phyloP scores from a whole-genome alignment of 2,797 vertebrate species.

The Phoeniculus purpureus region DNA sequence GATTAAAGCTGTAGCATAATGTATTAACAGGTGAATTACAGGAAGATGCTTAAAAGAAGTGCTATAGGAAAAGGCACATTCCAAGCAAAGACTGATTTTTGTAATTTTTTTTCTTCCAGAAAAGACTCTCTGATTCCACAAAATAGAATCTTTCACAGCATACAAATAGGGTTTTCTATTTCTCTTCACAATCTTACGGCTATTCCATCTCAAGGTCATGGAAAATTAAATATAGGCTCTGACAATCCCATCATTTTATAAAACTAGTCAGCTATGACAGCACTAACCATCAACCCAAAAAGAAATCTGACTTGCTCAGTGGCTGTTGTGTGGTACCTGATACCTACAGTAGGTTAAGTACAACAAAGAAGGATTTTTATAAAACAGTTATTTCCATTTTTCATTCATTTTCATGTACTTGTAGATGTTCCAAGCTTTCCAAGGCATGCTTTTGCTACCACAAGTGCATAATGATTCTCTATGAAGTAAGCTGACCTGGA shows the following conservation, averaged over 20 bases:
- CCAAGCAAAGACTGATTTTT: background rate
- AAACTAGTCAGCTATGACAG: conserved; percentile 30
- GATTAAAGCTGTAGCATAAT: background rate
- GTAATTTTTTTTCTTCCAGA: background rate
- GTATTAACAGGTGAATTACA: background rate
- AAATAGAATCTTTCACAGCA: background rate
- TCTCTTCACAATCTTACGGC: background rate
- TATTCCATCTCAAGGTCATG: conserved; percentile 14
- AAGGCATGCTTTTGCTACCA: background rate
- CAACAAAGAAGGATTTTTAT: background rate
- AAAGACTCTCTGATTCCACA: background rate
- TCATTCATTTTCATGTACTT: background rate
- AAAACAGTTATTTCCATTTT: background rate
- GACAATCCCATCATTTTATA: conserved; percentile 39
- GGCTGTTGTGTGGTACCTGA: background rate
- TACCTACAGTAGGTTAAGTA: background rate
- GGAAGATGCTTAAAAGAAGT: background rate
- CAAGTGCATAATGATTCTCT: background rate
- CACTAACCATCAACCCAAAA: background rate
- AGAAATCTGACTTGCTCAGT: background rate
- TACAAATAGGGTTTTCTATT: background rate
- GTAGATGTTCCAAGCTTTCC: background rate
- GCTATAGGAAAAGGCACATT: background rate
- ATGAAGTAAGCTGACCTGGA: background rate
- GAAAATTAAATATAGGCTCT: conserved; percentile 54